These are phyloP conservation scores for Mantis religiosa DNA, from an alignment of 2,888 invertebrate genomes.

Conservation along the genomic window DNA sequence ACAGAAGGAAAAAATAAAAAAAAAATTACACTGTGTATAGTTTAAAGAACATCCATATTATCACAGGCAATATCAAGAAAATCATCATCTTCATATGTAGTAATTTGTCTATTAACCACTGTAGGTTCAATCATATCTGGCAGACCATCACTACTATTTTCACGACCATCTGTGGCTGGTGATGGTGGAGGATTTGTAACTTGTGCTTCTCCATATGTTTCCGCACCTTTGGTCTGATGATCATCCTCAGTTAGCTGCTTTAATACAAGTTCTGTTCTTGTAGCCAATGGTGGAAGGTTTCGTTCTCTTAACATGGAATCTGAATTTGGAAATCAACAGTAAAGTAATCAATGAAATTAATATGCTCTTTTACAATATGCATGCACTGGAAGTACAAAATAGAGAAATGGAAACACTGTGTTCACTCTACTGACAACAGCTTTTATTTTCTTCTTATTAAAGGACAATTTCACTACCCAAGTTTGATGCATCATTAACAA, in stretches of 20 bases:
- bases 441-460: too few species aligned
- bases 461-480: too few species aligned
- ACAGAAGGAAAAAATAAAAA: background rate
- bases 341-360: background rate
- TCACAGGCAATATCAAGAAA: conserved; percentile 67
- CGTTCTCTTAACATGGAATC: conserved; percentile 35
- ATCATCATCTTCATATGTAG: conserved; percentile 54
- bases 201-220: conserved; percentile 45
- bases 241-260: conserved; percentile 42
- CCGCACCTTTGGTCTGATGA: conserved; percentile 45
- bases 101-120: background rate
- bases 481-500: too few species aligned
- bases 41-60: conserved; percentile 67
- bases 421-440: too few species aligned
- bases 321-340: background rate
- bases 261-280: conserved; percentile 55
- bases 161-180: conserved; percentile 67
- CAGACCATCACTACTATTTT: conserved; percentile 55
- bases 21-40: background rate
- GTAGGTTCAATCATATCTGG: background rate
- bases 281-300: conserved; percentile 59
- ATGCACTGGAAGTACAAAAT: too few species aligned
- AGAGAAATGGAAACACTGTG: too few species aligned
- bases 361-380: too few species aligned
- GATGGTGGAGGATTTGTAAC: conserved; percentile 75